Conservation (phyloP, 1,140 invertebrate genomes). For the Drosophila eugracilis region DNA sequence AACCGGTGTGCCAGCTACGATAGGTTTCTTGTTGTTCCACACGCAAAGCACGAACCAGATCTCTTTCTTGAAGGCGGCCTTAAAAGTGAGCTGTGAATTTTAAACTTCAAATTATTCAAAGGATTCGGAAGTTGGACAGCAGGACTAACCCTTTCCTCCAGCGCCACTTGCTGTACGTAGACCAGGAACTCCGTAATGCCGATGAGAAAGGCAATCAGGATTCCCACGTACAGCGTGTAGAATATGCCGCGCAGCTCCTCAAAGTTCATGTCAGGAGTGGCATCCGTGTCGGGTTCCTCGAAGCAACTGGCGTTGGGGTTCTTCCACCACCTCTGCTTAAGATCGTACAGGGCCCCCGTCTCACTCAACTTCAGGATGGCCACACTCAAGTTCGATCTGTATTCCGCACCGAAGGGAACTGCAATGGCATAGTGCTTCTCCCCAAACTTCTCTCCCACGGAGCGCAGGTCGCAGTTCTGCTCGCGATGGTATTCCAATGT, state of each 20-base stretch:
- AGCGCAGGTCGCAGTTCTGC: constrained; percentile 95
- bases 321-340: constrained; percentile 94
- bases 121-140: not conserved
- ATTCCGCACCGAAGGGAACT: constrained; percentile 89
- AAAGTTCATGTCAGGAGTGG: constrained; percentile 88
- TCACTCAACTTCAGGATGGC: constrained; percentile 92
- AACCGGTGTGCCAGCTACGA: constrained; percentile 47
- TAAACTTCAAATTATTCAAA: not conserved
- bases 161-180: constrained; percentile 91
- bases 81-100: constrained; percentile 80
- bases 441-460: constrained; percentile 95
- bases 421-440: constrained; percentile 92
- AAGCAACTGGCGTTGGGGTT: constrained; percentile 84
- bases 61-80: constrained; percentile 67
- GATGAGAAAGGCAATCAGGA: constrained; percentile 88
- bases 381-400: constrained; percentile 88
- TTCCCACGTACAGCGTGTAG: constrained; percentile 91
- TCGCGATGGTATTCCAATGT: constrained; percentile 95
- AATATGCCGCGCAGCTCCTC: constrained; percentile 96
- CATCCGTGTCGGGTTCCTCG: constrained; percentile 50
- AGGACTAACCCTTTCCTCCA: constrained; percentile 87
- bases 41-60: constrained; percentile 70
- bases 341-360: constrained; percentile 87
- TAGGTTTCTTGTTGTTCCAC: constrained; percentile 81
- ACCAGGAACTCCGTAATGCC: constrained; percentile 92